Evolutionary conservation across 2,888 invertebrate species (phyloP).

Genomic region (Eristalis arbustorum): DNA sequence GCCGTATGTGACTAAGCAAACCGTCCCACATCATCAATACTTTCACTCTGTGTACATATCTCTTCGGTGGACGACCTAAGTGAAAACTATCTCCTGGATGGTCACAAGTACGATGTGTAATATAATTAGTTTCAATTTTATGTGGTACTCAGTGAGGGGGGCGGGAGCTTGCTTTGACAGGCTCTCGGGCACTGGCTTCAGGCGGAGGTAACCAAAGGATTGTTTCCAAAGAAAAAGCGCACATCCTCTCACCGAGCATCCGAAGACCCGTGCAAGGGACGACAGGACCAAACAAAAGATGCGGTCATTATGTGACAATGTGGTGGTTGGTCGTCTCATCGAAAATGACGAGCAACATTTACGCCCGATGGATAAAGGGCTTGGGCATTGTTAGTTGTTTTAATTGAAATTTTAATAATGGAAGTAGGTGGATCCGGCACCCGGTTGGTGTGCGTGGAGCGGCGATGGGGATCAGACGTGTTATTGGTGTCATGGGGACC

Average conservation of each 20-base stretch:
- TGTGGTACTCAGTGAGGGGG: constrained; percentile 36
- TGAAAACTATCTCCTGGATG: constrained; percentile 65
- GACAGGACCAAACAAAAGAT: constrained; percentile 49
- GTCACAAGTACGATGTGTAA: constrained; percentile 65
- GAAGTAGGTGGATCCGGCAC: constrained; percentile 50
- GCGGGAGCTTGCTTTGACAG: constrained; percentile 1
- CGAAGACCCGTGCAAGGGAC: neutral
- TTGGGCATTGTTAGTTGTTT: constrained; percentile 56
- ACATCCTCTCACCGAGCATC: neutral
- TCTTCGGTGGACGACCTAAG: constrained; percentile 36
- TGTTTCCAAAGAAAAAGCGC: constrained; percentile 33
- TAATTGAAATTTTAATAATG: constrained; percentile 69
- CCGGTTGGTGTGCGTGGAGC: neutral
- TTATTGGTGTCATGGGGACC: neutral
- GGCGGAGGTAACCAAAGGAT: constrained; percentile 38
- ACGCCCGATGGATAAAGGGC: constrained; percentile 55
- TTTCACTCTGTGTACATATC: constrained; percentile 17
- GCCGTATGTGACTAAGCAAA: constrained; percentile 59
- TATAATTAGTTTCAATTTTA: constrained; percentile 71
- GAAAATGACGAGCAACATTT: constrained; percentile 64
- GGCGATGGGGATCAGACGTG: constrained; percentile 7
- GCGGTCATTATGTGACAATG: constrained; percentile 68
- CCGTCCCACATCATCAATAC: constrained; percentile 60
- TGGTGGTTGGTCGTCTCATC: constrained; percentile 45
- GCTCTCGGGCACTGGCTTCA: neutral